A percentile compares a stretch with the other conserved stretches of the same genome.
phyloP scores from a whole-genome alignment of 2,113 vertebrate species.

The Geococcyx californianus region DNA sequence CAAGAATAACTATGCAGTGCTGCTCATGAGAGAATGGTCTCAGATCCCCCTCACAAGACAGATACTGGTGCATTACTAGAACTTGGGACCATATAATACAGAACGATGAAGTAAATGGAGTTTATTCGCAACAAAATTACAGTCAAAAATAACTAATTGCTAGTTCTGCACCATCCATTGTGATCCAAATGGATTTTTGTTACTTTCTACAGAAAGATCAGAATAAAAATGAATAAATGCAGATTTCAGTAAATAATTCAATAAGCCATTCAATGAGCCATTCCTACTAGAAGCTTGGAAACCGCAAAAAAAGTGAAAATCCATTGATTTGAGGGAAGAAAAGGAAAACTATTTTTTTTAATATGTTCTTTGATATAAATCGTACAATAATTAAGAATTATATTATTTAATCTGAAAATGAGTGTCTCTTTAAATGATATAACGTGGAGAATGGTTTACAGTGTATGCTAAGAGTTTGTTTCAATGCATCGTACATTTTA shows the following conservation, averaged over 20 bases:
- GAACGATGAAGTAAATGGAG: not conserved
- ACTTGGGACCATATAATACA: not conserved
- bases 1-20: not conserved
- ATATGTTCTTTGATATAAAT: not conserved
- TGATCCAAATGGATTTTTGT: not conserved
- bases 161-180: not conserved
- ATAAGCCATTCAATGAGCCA: not conserved
- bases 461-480: not conserved
- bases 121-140: not conserved
- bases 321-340: not conserved
- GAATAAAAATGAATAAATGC: not conserved
- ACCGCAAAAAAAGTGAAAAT: not conserved
- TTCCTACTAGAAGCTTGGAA: not conserved
- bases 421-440: not conserved
- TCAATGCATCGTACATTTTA: not conserved
- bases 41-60: not conserved
- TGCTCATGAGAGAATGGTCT: not conserved
- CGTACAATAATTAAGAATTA: not conserved
- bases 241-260: not conserved
- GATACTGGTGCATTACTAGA: not conserved
- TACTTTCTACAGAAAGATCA: not conserved
- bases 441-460: not conserved
- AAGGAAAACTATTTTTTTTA: not conserved
- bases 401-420: not conserved
- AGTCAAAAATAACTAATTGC: not conserved